A percentile compares a stretch with the other conserved stretches of the same genome.
Evolutionary conservation across 2,888 invertebrate species (phyloP).

Genomic region (Troilus luridus): DNA sequence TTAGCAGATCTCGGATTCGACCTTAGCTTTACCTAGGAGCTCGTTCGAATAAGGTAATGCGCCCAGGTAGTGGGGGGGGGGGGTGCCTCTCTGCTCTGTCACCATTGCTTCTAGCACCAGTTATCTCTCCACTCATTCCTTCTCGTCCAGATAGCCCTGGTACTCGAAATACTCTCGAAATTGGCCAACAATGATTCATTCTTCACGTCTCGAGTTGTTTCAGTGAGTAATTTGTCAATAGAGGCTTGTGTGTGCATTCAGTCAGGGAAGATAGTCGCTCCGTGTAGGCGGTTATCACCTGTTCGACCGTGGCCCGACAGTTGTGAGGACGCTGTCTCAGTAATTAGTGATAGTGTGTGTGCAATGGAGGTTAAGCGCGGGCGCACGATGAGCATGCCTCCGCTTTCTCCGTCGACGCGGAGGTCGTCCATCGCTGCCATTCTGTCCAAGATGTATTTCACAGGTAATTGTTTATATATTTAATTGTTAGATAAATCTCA

Average conservation of each 20-base stretch:
- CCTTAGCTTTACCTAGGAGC: neutral
- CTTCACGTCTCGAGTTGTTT: no score
- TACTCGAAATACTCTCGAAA: neutral
- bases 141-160: neutral
- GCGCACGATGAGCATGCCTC: constrained; percentile 36
- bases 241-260: neutral
- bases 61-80: neutral
- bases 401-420: neutral
- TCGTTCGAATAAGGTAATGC: constrained; percentile 22
- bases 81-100: neutral
- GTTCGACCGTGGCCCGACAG: neutral
- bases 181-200: neutral
- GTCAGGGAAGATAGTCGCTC: neutral
- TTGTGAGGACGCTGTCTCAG: neutral
- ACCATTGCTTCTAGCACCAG: neutral
- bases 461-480: neutral
- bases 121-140: neutral
- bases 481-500: no score
- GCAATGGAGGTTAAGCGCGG: constrained; percentile 38
- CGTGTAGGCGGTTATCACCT: neutral
- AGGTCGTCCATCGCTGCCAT: constrained; percentile 45
- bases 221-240: neutral
- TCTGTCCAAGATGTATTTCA: constrained; percentile 43
- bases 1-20: constrained; percentile 28
- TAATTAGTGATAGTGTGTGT: neutral